phyloP scores from a whole-genome alignment of 2,113 vertebrate species.

The Elanoides forficatus region DNA sequence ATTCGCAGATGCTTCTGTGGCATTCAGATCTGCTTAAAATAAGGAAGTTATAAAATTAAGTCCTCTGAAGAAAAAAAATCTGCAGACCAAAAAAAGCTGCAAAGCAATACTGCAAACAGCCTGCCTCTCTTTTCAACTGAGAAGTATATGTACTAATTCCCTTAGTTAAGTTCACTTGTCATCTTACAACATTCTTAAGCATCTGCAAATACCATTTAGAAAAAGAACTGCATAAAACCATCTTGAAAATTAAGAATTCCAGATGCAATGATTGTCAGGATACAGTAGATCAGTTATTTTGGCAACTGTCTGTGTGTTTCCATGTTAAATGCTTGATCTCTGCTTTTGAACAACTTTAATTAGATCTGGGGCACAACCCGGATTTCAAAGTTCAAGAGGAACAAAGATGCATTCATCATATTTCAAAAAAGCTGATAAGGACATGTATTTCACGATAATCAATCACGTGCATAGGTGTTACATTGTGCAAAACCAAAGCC shows the following conservation, averaged over 20 bases:
- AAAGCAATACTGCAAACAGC: neutral
- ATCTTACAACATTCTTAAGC: neutral
- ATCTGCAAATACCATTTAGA: neutral
- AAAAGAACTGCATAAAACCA: neutral
- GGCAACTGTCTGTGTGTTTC: neutral
- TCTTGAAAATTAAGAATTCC: constrained; percentile 6
- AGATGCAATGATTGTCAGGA: neutral
- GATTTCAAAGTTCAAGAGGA: neutral
- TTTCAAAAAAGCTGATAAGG: neutral
- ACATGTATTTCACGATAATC: neutral
- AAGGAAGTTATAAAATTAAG: neutral
- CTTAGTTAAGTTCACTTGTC: neutral
- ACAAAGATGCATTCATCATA: neutral
- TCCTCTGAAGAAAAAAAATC: neutral
- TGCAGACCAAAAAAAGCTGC: neutral
- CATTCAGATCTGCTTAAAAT: neutral
- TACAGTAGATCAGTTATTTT: neutral
- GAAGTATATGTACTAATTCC: neutral
- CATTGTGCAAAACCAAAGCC: neutral
- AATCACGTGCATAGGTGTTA: fast-evolving
- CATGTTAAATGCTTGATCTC: neutral
- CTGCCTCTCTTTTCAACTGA: neutral
- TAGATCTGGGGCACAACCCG: neutral
- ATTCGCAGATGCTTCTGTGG: neutral
- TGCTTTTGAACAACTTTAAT: neutral